Percentiles rank a stretch among this genome's conserved stretches.
Conservation (phyloP, 2,888 invertebrate genomes). For the Trissonchulus sp. region DNA sequence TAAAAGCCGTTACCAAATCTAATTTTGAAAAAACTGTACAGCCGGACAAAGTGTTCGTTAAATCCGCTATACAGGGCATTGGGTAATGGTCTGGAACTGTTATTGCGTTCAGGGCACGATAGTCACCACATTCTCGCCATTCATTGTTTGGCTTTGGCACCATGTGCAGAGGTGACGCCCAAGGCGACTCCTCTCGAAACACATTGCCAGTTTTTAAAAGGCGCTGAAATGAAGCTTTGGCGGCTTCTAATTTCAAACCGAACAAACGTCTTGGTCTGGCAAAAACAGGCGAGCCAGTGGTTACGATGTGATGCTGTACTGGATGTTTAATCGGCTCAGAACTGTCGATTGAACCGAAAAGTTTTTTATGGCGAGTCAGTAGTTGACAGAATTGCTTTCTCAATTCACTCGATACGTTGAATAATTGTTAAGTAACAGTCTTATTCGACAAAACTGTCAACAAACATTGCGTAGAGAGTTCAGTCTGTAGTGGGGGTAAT, state of each 20-base stretch:
- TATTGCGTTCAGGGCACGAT: conserved; percentile 24
- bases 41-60: conserved; percentile 23
- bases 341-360: not conserved
- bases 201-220: not conserved
- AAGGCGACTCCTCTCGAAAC: conserved; percentile 11
- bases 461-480: too few relatives aligned
- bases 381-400: too few relatives aligned
- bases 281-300: conserved; percentile 14
- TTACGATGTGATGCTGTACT: conserved; percentile 24
- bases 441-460: too few relatives aligned
- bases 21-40: conserved; percentile 28
- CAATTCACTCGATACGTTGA: too few relatives aligned
- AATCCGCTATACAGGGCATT: conserved; percentile 24
- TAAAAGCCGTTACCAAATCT: conserved; percentile 28
- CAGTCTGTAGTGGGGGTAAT: too few relatives aligned
- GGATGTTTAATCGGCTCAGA: conserved; percentile 17
- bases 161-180: conserved; percentile 25
- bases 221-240: not conserved
- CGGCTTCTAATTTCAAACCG: conserved; percentile 14
- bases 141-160: conserved; percentile 16
- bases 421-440: too few relatives aligned
- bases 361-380: too few relatives aligned
- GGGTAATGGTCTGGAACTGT: conserved; percentile 25
- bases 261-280: conserved; percentile 18
- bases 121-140: conserved; percentile 26